Conservation (phyloP, 1,140 invertebrate species). For the Microplitis demolitor region DNA sequence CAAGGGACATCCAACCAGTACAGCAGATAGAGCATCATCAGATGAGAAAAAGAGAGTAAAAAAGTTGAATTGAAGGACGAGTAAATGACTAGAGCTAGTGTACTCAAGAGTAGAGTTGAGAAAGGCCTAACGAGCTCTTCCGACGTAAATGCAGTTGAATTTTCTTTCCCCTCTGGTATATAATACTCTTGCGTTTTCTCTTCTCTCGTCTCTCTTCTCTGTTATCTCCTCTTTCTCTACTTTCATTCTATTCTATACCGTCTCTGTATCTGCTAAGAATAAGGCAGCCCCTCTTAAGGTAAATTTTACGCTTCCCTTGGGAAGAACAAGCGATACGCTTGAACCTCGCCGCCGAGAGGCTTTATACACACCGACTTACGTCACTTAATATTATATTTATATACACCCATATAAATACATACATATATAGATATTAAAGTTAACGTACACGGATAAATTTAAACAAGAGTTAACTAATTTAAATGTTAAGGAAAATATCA, state of each 20-base stretch:
- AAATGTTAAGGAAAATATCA: too few relatives aligned
- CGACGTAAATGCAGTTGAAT: neutral
- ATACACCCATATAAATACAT: too few relatives aligned
- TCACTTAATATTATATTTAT: too few relatives aligned
- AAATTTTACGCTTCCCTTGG: constrained; percentile 1
- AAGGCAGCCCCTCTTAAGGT: neutral
- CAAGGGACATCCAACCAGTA: too few relatives aligned
- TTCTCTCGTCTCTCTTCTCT: neutral
- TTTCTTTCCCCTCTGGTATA: neutral
- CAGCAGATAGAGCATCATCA: neutral
- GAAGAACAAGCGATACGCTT: neutral
- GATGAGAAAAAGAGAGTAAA: neutral
- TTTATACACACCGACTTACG: neutral
- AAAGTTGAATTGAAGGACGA: neutral
- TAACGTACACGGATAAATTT: too few relatives aligned
- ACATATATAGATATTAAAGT: too few relatives aligned
- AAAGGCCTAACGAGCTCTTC: neutral
- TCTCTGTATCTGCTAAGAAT: too few relatives aligned
- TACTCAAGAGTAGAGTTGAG: neutral
- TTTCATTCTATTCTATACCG: too few relatives aligned
- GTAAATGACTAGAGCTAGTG: neutral
- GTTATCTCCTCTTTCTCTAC: neutral
- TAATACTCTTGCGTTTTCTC: neutral
- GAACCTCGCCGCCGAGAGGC: neutral
- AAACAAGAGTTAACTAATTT: too few relatives aligned